Base-by-base conservation (phyloP, 2,797 vertebrate genomes). In the Chelon auratus region DNA sequence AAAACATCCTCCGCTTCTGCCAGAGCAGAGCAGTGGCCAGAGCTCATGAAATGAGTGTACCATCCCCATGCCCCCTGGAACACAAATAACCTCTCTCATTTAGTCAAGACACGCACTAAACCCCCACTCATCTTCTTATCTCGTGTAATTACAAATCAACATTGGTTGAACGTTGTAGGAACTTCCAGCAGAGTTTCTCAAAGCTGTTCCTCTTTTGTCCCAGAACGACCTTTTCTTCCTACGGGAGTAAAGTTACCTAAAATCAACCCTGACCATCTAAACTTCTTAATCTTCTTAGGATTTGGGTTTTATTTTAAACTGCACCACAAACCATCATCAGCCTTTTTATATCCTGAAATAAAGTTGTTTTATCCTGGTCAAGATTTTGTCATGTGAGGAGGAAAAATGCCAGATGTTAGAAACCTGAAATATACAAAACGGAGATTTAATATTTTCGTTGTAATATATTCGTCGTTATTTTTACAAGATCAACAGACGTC, bases 111-210 rank as follows among this genome's bases (percentile, higher is more conserved):
- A 77, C 62, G 72, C 62, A 11, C 76, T 84, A 88, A 88, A 87
- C 72, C 82, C 68, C 75, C 37, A 57, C 62, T 89, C 85, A 88
- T 89, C 85, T 86, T 81, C 86, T 90, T 85, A 88, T 88, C 84
- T 81, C 40, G 0, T 82, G 54, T 88, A 89, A 90, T 90, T 88
- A 89, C 82, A 81, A 80, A 79, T 82, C 76, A 80, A 37, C 85
- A 75, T 55, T 79, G 82, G 68, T 78, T 81, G 73, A 80, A 81
- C 72, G 81, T 65, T 33, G 77, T 69, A 45, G 64, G 53, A 70
- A 67, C 50, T 42, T 52, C 62, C 75, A 47, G 59, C 66, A 39
- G 30, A 62, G 53, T 61, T 75, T 72, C 47, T 77, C 65, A 79
- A 72, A 72, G 68, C 58, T 61, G 54, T 76, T 63, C 51, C 70